phyloP scores from a whole-genome alignment of 2,888 invertebrate genomes.

The Erebia epiphron region DNA sequence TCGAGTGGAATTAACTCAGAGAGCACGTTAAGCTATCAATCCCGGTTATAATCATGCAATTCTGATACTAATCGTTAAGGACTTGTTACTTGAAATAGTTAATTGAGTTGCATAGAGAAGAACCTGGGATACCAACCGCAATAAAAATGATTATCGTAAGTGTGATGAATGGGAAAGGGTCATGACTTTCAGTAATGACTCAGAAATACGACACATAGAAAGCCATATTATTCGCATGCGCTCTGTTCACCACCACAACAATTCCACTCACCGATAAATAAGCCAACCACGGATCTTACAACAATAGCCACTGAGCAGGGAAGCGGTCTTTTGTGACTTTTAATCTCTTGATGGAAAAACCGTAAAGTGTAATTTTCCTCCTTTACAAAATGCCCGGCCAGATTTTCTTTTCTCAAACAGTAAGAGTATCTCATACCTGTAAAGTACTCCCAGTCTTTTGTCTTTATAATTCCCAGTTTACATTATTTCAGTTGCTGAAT shows the following conservation, averaged over 20 bases:
- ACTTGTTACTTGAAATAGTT: too few relatives aligned
- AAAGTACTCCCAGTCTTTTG: constrained; percentile 2
- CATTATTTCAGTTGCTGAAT: neutral
- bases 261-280: constrained; percentile 12
- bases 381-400: constrained; percentile 16
- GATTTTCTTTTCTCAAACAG: constrained; percentile 22
- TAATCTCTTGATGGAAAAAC: constrained; percentile 27
- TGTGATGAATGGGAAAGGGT: too few relatives aligned
- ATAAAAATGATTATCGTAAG: too few relatives aligned
- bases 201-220: too few relatives aligned
- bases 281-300: neutral
- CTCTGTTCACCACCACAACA: neutral
- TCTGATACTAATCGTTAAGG: too few relatives aligned
- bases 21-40: too few relatives aligned
- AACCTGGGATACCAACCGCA: too few relatives aligned
- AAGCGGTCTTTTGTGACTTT: constrained; percentile 23
- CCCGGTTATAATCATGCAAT: too few relatives aligned
- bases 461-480: constrained; percentile 10
- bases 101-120: too few relatives aligned
- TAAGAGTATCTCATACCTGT: constrained; percentile 14
- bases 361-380: constrained; percentile 26
- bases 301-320: constrained; percentile 22
- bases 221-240: neutral
- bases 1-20: too few relatives aligned
- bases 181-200: too few relatives aligned